Percentiles rank a stretch among this genome's conserved stretches.
These are phyloP conservation scores for Arremon aurantiirostris DNA, from an alignment of 2,797 vertebrate species.

Conservation along the genomic window DNA sequence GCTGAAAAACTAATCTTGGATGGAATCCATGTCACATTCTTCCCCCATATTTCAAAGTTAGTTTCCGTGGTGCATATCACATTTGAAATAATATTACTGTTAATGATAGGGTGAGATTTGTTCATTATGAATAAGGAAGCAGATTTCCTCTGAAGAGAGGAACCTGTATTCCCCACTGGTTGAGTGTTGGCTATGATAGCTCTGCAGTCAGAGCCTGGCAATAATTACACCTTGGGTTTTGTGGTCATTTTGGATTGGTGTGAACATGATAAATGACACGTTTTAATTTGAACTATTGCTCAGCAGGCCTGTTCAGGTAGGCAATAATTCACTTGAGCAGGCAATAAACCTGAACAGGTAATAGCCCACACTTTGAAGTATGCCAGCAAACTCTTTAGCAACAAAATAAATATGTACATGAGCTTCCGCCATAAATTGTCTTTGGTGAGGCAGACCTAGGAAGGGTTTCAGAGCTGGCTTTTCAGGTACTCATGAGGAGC, in stretches of 20 bases:
- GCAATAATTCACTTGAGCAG: constrained; percentile 70
- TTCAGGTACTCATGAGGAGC: constrained; percentile 50
- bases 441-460: constrained; percentile 47
- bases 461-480: constrained; percentile 64
- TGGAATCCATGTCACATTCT: background rate
- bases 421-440: constrained; percentile 66
- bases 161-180: background rate
- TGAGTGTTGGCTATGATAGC: background rate
- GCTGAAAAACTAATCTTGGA: background rate
- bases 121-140: background rate
- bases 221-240: constrained; percentile 65
- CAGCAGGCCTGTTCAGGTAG: constrained; percentile 66
- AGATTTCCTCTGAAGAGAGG: background rate
- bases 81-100: background rate
- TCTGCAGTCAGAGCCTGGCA: constrained; percentile 56
- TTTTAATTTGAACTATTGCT: constrained; percentile 80
- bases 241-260: constrained; percentile 60
- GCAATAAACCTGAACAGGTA: constrained; percentile 73
- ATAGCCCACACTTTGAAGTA: constrained; percentile 70
- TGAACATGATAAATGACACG: constrained; percentile 73
- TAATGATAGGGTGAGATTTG: background rate
- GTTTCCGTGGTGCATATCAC: background rate
- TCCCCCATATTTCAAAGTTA: background rate
- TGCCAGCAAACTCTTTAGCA: constrained; percentile 71
- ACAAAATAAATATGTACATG: constrained; percentile 70